Conservation (phyloP, 2,113 vertebrate species). For the Phaetusa simplex region DNA sequence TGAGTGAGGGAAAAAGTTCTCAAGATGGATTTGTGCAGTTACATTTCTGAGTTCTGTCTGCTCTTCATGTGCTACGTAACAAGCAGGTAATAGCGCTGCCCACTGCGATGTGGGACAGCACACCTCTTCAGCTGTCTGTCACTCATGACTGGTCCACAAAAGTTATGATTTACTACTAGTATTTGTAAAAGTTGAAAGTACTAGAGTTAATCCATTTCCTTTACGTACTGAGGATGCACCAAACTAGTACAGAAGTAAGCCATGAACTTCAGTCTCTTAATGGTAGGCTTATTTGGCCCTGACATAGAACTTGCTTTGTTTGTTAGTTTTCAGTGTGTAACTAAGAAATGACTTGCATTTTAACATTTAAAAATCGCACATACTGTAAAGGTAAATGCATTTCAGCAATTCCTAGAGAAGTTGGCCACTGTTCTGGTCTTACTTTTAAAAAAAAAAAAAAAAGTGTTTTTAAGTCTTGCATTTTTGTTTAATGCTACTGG, state of each 20-base stretch:
- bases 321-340: neutral
- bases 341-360: neutral
- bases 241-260: neutral
- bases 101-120: neutral
- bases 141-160: neutral
- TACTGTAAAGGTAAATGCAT: neutral
- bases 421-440: neutral
- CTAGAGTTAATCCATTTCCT: neutral
- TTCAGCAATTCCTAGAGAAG: neutral
- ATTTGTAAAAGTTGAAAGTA: neutral
- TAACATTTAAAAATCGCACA: neutral
- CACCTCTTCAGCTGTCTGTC: neutral
- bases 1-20: neutral
- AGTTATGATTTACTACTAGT: neutral
- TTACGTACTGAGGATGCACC: neutral
- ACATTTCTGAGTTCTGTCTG: neutral
- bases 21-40: neutral
- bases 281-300: neutral
- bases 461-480: neutral
- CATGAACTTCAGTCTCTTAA: neutral
- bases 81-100: neutral
- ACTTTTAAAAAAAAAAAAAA: neutral
- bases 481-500: neutral
- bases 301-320: neutral
- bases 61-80: fast-evolving